Conservation (phyloP, 1,140 invertebrate genomes). For the Drosophila persimilis region DNA sequence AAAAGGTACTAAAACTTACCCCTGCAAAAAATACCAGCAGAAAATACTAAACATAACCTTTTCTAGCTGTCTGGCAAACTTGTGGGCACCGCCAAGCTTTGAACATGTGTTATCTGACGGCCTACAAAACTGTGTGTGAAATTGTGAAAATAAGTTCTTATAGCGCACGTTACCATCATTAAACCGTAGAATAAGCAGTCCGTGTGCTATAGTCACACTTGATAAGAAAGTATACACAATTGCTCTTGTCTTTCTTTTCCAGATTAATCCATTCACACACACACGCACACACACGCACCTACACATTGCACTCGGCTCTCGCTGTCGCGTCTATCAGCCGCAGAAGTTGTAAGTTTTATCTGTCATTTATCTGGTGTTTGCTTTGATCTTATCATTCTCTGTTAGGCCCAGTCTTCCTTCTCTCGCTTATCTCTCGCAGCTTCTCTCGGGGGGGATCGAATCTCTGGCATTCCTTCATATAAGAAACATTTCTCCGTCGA, state of each 20-base stretch:
- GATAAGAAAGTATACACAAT: slow-evolving; percentile 26
- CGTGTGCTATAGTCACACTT: slow-evolving; percentile 46
- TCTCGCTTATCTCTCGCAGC: slow-evolving; percentile 24
- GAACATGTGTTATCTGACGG: not conserved
- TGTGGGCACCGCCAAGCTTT: slow-evolving; percentile 3
- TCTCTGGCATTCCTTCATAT: slow-evolving; percentile 21
- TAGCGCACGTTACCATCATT: slow-evolving; percentile 66
- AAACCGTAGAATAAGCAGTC: slow-evolving; percentile 17
- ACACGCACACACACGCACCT: slow-evolving; percentile 12
- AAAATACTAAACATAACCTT: not conserved
- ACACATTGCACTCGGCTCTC: slow-evolving; percentile 61
- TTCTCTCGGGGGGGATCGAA: slow-evolving; percentile 23
- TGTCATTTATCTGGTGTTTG: slow-evolving; percentile 63
- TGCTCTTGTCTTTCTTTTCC: slow-evolving; percentile 14
- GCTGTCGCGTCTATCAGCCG: slow-evolving; percentile 3
- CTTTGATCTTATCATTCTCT: slow-evolving; percentile 53
- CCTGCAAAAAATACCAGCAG: no score
- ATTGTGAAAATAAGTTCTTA: not conserved
- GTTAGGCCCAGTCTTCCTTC: slow-evolving; percentile 10
- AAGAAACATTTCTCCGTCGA: slow-evolving; percentile 44
- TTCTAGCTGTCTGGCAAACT: slow-evolving; percentile 20
- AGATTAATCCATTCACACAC: slow-evolving; percentile 4
- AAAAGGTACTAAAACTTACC: no score
- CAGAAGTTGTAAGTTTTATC: slow-evolving; percentile 47
- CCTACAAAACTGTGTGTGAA: no score